phyloP scores from a whole-genome alignment of 2,113 vertebrate species.

The Meleagris gallopavo region DNA sequence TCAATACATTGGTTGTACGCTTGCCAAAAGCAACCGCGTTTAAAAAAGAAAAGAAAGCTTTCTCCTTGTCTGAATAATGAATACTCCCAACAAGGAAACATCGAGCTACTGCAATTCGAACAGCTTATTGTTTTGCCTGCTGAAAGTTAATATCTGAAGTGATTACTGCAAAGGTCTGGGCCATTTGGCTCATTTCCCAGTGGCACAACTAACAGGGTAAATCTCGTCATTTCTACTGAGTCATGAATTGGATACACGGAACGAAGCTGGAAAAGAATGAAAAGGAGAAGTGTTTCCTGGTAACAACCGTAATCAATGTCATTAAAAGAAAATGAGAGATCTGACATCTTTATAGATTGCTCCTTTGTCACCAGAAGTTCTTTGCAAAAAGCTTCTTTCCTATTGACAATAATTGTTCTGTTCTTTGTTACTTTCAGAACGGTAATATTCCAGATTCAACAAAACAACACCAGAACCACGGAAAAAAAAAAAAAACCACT shows the following conservation, averaged over 20 bases:
- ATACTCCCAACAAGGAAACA: constrained; percentile 41
- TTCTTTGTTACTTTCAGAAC: not conserved
- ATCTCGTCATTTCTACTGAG: constrained; percentile 65
- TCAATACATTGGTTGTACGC: not conserved
- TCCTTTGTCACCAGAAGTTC: constrained; percentile 2
- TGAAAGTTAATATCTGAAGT: constrained; percentile 70
- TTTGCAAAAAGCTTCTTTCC: not conserved
- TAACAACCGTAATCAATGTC: constrained; percentile 34
- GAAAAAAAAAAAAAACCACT: not conserved
- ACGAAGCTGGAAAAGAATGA: constrained; percentile 55
- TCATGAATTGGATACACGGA: constrained; percentile 62
- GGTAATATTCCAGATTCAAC: not conserved
- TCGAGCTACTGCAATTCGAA: constrained; percentile 28
- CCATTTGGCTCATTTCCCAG: constrained; percentile 65
- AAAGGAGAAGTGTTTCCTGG: constrained; percentile 56
- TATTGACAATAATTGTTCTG: not conserved
- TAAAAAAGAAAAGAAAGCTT: not conserved
- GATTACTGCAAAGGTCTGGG: constrained; percentile 58
- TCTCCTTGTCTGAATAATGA: constrained; percentile 29
- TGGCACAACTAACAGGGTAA: constrained; percentile 67
- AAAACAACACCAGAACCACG: not conserved
- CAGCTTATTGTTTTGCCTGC: constrained; percentile 68
- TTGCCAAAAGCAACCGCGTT: constrained; percentile 12
- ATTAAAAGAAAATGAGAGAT: not conserved
- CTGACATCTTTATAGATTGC: constrained; percentile 29